Conservation (phyloP, 2,113 vertebrate genomes). For the Planiliza haematocheilus region DNA sequence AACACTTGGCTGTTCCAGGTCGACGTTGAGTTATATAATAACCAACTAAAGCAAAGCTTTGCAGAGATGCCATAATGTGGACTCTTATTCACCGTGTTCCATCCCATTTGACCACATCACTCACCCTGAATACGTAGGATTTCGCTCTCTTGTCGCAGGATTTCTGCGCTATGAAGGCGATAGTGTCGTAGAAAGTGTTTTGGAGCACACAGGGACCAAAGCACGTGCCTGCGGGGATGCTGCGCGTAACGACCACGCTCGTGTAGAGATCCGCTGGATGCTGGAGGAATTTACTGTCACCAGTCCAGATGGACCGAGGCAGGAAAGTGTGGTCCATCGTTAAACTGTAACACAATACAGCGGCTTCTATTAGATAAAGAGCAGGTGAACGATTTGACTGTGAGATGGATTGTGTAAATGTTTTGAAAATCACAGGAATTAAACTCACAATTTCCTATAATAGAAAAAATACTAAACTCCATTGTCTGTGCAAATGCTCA, state of each 20-base stretch:
- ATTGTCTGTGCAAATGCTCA: background rate
- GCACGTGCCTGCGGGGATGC: conserved; percentile 86
- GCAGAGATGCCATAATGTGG: background rate
- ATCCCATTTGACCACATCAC: conserved; percentile 30
- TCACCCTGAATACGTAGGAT: conserved; percentile 88
- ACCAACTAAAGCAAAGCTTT: background rate
- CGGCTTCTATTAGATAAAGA: background rate
- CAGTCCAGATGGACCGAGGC: conserved; percentile 85
- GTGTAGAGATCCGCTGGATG: conserved; percentile 85
- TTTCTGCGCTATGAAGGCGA: conserved; percentile 91
- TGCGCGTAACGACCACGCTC: conserved; percentile 88
- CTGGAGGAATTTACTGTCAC: conserved; percentile 87
- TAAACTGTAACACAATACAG: conserved; percentile 58
- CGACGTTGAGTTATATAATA: background rate
- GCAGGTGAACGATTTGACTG: background rate
- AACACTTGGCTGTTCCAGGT: no score
- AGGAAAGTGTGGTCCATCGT: conserved; percentile 86
- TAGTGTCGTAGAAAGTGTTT: conserved; percentile 88
- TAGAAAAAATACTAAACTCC: no score
- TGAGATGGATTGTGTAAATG: no score
- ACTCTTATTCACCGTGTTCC: background rate
- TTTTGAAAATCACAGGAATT: no score
- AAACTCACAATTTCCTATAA: no score
- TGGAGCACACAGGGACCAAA: conserved; percentile 90
- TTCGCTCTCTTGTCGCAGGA: conserved; percentile 85